Evolutionary conservation across 1,140 invertebrate genomes (phyloP), one percentile per base, ranked within the genome.

Genomic region (Pachypsylla venusta): DNA sequence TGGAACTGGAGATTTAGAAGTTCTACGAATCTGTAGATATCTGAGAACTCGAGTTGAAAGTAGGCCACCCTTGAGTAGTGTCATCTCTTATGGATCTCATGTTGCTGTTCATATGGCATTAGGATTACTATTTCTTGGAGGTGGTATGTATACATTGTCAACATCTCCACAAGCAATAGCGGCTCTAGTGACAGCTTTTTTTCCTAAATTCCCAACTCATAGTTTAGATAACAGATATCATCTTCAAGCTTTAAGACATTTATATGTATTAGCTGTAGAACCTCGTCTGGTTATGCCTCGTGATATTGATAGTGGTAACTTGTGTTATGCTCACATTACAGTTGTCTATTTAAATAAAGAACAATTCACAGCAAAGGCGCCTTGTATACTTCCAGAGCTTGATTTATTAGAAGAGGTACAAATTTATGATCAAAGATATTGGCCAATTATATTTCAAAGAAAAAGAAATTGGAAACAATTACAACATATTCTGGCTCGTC

Each of bases 121-220:
- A 19, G 93, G 93, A 0, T 78, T 98, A 57, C 73, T 97, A 1
- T 98, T 96, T 71, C 74, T 98, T 3, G 93, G 93, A n/a, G 93
- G 91, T 35, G 92, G 93, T 0, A 76, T 89, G 26, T 91, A 85
- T 61, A 92, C 90, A 5, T 75, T 98, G 14, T 84, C 83, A 2
- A 92, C 89, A 54, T 82, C 83, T 13, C 84, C 89, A 2, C 79
- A 82, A 63, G 82, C 90, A 12, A 79, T 97, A 7, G 93, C 91
- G 2, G 88, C 91, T 0, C 71, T 98, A 30, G 74, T 98, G 30
- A 89, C 88, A 69, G 87, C 94, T 1, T 86, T 97, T 70, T 98
- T 93, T 74, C 95, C 95, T 2, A 95, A 95, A 71, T 98, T 93
- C 72, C 95, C 95, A 42, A 92, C 86, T 2, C 90, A 96, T 70